Conservation (phyloP, 2,888 invertebrate genomes). For the Campoplex capitator region DNA sequence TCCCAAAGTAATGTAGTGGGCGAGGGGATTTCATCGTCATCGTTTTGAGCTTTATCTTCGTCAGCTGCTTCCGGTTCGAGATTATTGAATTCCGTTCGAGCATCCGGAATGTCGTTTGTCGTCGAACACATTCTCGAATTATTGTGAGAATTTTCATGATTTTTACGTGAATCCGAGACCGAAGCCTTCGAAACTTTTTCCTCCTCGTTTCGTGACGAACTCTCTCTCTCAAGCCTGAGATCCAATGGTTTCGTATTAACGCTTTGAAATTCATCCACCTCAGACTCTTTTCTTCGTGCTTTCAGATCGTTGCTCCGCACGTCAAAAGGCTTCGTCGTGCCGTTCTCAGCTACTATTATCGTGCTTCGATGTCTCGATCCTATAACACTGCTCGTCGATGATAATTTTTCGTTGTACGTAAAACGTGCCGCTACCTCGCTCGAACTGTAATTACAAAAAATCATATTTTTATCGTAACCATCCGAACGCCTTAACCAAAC, state of each 20-base stretch:
- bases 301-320: constrained; percentile 44
- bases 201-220: constrained; percentile 56
- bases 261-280: constrained; percentile 38
- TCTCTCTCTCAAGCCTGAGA: constrained; percentile 64
- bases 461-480: constrained; percentile 7
- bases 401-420: constrained; percentile 67
- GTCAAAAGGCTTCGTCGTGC: constrained; percentile 54
- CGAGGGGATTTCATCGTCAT: constrained; percentile 69
- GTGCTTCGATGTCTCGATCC: constrained; percentile 55
- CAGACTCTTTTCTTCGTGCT: constrained; percentile 41
- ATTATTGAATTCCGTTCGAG: constrained; percentile 28
- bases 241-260: constrained; percentile 68
- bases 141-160: constrained; percentile 16
- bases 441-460: constrained; percentile 48
- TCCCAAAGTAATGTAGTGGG: constrained; percentile 81
- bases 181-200: constrained; percentile 62
- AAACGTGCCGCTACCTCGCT: constrained; percentile 58
- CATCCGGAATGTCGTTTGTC: constrained; percentile 36
- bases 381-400: constrained; percentile 39
- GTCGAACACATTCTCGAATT: constrained; percentile 50
- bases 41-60: not conserved
- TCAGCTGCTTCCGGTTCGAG: constrained; percentile 18
- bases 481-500: not conserved
- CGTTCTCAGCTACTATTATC: constrained; percentile 44
- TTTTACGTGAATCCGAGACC: constrained; percentile 24